Conservation (phyloP, 2,113 vertebrate genomes). For the Toxostoma redivivum region DNA sequence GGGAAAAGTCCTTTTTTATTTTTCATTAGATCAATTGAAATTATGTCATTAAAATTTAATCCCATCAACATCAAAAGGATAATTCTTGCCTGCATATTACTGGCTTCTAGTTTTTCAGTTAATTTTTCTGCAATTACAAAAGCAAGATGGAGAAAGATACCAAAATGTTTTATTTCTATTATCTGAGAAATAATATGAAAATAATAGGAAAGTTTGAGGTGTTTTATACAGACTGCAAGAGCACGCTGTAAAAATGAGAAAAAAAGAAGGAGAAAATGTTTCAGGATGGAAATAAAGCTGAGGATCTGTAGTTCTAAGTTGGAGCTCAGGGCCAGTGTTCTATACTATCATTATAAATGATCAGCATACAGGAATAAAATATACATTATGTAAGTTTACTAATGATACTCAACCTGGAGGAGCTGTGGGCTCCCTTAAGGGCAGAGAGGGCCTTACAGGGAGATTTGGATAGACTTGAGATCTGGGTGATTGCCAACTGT, state of each 20-base stretch:
- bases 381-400: neutral
- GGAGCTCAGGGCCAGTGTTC: neutral
- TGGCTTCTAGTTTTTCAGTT: neutral
- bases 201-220: neutral
- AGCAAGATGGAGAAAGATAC: neutral
- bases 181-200: neutral
- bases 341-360: neutral
- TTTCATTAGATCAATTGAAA: conserved; percentile 4
- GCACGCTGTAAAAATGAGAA: neutral
- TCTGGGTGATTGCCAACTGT: neutral
- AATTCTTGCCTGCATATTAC: neutral
- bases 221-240: neutral
- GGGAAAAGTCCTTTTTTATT: neutral
- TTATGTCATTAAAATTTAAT: conserved; percentile 14
- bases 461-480: neutral
- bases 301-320: neutral
- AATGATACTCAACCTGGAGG: neutral
- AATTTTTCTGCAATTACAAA: neutral
- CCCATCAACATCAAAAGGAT: neutral
- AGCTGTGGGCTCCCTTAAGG: neutral
- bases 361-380: neutral
- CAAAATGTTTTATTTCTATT: neutral
- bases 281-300: neutral
- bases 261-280: neutral
- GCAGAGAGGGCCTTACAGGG: neutral